Evolutionary conservation across 1,140 invertebrate species (phyloP), one percentile per base, ranked within the genome.

Genomic region (Heliothis virescens): DNA sequence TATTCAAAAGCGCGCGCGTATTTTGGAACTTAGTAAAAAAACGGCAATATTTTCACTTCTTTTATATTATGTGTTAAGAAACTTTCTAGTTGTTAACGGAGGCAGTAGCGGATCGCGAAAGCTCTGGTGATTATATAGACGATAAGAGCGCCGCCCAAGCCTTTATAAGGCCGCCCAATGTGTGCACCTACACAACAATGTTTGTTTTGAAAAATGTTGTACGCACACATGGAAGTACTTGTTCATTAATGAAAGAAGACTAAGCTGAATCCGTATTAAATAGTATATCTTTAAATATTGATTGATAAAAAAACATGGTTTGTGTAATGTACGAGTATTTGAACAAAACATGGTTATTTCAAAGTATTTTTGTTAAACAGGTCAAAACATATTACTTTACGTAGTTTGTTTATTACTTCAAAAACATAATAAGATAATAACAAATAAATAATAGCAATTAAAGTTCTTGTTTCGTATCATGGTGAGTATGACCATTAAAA

Each of bases 101-200:
- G 50, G 75, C 75, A 78, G 65, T 62, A 69, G 81, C 65, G 71
- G 15, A 72, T 65, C 83, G 81, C 80, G 85, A 79, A 83, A 83
- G 79, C 80, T 85, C 84, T 16, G 65, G 34, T 65, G 78, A 79
- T 79, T 86, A 77, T 88, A 85, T 87, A 86, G 67, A 63, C 82
- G 82, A 67, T 79, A 78, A 60, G 77, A 57, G 79, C 82, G 83
- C 79, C 85, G 87, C 77, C 74, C 79, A 63, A 84, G 83, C 85
- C 85, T 89, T 90, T 91, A 91, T 91, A 91, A 86, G 69, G 52
- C 83, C 87, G 84, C 77, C 82, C 74, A 53, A 79, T 16, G 71
- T 21, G 67, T 79, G 76, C 63, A 76, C 41, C 65, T 50, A 71
- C 47, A 79, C 65, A 65, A 41, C 7, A 53, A 21, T 60, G 52